phyloP scores from a whole-genome alignment of 2,113 vertebrate species.

The Holacanthus passer region DNA sequence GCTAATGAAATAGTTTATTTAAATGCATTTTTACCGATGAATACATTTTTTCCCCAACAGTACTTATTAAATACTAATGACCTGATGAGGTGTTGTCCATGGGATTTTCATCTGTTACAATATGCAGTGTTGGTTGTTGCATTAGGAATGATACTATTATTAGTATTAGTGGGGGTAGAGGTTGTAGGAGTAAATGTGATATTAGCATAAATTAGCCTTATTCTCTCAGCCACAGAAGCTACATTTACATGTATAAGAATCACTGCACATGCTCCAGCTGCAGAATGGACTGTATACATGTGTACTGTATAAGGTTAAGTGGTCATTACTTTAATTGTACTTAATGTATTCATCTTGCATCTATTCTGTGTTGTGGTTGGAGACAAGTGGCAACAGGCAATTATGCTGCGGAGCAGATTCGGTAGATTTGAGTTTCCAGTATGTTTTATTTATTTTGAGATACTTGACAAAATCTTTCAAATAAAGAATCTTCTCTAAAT shows the following conservation, averaged over 20 bases:
- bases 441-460: too few relatives aligned
- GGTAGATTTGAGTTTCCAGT: not conserved
- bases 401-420: not conserved
- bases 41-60: not conserved
- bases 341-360: not conserved
- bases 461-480: too few relatives aligned
- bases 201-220: constrained; percentile 4
- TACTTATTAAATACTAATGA: constrained; percentile 7
- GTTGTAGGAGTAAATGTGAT: not conserved
- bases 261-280: not conserved
- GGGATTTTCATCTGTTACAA: not conserved
- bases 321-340: not conserved
- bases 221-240: not conserved
- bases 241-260: not conserved
- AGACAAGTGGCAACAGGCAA: not conserved
- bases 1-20: constrained; percentile 4
- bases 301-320: too few relatives aligned
- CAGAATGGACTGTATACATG: not conserved
- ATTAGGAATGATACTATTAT: not conserved
- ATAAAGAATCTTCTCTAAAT: too few relatives aligned
- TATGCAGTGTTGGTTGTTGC: not conserved
- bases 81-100: not conserved
- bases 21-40: constrained; percentile 6
- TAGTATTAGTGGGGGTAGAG: not conserved
- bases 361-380: not conserved